Conservation (phyloP, 2,797 vertebrate species). For the Diglossa cyanea region DNA sequence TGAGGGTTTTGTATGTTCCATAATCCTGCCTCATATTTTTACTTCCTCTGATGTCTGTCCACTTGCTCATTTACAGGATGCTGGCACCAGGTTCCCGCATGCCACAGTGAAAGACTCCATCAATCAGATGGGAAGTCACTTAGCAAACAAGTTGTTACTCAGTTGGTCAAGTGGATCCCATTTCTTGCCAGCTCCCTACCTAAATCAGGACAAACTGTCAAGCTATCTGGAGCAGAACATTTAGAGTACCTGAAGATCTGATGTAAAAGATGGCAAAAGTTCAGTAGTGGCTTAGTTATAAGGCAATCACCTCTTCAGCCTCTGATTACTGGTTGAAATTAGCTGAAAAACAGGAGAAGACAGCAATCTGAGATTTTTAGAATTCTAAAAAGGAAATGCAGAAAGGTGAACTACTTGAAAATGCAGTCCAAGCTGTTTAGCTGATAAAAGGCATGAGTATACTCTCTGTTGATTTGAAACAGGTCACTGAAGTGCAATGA, state of each 20-base stretch:
- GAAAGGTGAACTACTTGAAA: background rate
- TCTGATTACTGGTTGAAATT: background rate
- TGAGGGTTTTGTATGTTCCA: background rate
- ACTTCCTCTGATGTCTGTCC: background rate
- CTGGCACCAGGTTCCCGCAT: background rate
- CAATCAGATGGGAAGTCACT: background rate
- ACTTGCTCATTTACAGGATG: background rate
- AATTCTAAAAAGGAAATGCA: background rate
- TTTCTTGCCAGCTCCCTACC: background rate
- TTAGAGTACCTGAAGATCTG: background rate
- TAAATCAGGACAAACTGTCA: background rate
- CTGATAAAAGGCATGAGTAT: background rate
- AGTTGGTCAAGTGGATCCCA: background rate
- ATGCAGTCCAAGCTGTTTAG: background rate
- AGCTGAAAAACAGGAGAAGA: background rate
- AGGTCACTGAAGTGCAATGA: background rate
- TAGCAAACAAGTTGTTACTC: background rate
- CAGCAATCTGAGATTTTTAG: background rate
- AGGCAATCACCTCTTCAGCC: rapidly evolving
- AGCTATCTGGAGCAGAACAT: background rate
- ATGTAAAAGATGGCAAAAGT: background rate
- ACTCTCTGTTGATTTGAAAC: background rate
- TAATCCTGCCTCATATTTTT: background rate
- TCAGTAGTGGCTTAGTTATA: background rate
- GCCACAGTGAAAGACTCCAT: background rate